Base-by-base conservation (phyloP, 2,113 vertebrate species). In the Misgurnus anguillicaudatus region DNA sequence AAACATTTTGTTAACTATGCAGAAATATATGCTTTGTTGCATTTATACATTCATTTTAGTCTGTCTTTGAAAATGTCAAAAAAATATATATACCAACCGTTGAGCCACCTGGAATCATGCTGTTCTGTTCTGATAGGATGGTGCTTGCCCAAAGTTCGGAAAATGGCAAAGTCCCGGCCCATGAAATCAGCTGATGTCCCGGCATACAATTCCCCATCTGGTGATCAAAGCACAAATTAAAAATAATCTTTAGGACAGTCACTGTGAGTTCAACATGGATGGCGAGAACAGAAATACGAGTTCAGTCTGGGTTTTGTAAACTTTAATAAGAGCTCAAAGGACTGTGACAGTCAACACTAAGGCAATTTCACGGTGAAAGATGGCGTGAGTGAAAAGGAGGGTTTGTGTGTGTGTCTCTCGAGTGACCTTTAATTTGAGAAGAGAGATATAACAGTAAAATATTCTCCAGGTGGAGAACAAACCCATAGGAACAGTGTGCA, bases 141-240 rank as follows among this genome's bases (percentile, higher is more conserved):
- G 86, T 99, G 97, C 78, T 94, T 94, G 58, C 98, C 98, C 57
- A 99, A 92, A 45, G 98, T 99, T 75, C 98, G 94, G 91, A 98
- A 99, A 87, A 99, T 98, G 75, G 98, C 98, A 88, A 98, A 99
- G 85, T 99, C 98, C 84, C 98, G 91, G 75, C 98, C 97, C 98
- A 99, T 99, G 88, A 99, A 99, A 89, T 99, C 98, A 60, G 98
- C 98, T 2, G 98, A 96, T 5, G 98, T 99, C 75, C 98, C 97
- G 10, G 98, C 95, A 81, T 99, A 99, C 79, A 99, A 85, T 48
- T 99, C 98, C 60, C 96, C 97, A 89, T 98, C 98, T 84, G 84
- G 55, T 63, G 51, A 76, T 81, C 75, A 64, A 78, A 42, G 61
- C 4, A 11, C 62, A 57, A 72, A 73, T 60, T 24, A 42, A 45